Evolutionary conservation across 64 coral and sea anemone species (phyloP), one percentile per base, ranked within the genome.

Genomic region (Orbicella faveolata): DNA sequence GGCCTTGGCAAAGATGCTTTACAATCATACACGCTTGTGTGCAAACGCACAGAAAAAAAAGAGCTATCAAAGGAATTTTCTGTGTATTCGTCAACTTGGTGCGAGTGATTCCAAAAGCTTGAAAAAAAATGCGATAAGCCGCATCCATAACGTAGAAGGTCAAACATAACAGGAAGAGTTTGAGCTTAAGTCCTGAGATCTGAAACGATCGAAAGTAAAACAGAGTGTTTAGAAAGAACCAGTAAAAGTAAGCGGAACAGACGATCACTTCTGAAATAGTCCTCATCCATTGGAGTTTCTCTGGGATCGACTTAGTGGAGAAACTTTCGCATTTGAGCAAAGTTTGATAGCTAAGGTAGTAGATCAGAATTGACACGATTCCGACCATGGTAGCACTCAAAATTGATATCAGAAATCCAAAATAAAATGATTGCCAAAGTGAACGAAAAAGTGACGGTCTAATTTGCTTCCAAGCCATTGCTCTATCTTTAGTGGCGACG

Each of bases 131-230:
- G 19, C 74, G 21, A 75, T 75, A 75, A 36, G 36, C 35, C 4
- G 16, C 74, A 37, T 75, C 74, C 1, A 75, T 0, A 18, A 16
- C 3, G 35, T 75, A 75, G 35, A 35, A 75, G 3, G 74, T 34
- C 74, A 75, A 36, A 37, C 74, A 35, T 39, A 75, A 36, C 3
- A 75, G 36, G 16, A 12, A 75, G 33, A 75, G 74, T 75, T 75
- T 75, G 2, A 75, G 74, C 74, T 75, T 75, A 5, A 75, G 12
- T 19, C 74, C 74, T 18, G 3, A 75, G 16, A 75, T 36, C 36
- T 75, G 74, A 75, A 75, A 75, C 9, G 74, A 11, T n/a, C 74
- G 74, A 36, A 75, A 75, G 36, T 75, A 75, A 39, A 75, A 39
- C 9, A 75, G 18, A 26, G 21, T 26, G 10, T 70, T 70, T 26